A percentile compares a stretch with the other conserved stretches of the same genome.
Evolutionary conservation across 1,140 invertebrate species (phyloP).

Genomic region (Bathynomus jamesi): DNA sequence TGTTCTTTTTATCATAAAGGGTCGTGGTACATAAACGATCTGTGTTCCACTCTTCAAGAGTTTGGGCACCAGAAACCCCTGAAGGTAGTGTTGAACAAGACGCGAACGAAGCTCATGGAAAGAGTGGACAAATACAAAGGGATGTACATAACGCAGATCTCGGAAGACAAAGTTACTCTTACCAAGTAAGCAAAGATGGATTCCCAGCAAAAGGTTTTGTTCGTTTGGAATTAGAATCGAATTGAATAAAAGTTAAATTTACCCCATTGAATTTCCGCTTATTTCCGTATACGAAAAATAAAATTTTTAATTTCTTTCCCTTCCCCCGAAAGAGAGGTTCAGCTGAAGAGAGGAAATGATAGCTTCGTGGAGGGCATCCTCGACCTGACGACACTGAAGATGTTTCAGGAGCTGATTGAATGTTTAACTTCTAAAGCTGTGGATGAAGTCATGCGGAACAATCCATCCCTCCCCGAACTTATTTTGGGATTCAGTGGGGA

Average conservation of each 20-base stretch:
- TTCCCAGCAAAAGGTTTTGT: too few species aligned
- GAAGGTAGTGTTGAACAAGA: background rate
- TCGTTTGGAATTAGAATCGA: too few species aligned
- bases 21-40: constrained; percentile 11
- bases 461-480: too few species aligned
- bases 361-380: background rate
- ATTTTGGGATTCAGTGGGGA: too few species aligned
- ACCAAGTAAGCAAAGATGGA: constrained; percentile 11
- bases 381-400: background rate
- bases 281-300: too few species aligned
- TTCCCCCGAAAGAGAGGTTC: background rate
- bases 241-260: too few species aligned
- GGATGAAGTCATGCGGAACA: background rate
- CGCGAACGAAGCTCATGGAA: background rate
- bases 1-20: too few species aligned
- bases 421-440: background rate
- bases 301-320: too few species aligned
- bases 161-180: constrained; percentile 8
- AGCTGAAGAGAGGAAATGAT: background rate
- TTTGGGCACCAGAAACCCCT: constrained; percentile 3
- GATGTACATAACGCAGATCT: constrained; percentile 3
- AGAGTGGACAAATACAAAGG: background rate
- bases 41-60: constrained; percentile 5
- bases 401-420: background rate
- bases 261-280: too few species aligned